Base-by-base conservation (phyloP, 1,140 invertebrate genomes). In the Drosophila nikananu region DNA sequence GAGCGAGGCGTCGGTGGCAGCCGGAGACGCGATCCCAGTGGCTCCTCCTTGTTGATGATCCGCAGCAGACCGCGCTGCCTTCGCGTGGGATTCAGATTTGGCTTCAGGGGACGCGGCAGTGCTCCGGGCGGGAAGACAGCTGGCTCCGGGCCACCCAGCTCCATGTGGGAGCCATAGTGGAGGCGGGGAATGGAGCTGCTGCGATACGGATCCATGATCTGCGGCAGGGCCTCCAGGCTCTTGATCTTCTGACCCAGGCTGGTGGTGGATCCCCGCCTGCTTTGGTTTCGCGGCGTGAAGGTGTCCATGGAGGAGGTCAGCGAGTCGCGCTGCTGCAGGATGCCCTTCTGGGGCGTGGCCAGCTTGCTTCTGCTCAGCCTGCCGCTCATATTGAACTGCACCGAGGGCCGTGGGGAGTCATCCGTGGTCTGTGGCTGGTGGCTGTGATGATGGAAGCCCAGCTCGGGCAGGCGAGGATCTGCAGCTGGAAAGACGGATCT, bases 321-420 rank as follows among this genome's bases (percentile, higher is more conserved):
- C 9, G 90, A 86, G 39, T 92, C 92, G 15, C 84, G 41, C 25
- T 93, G 81, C 70, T 93, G 92, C 10, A 93, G 64, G 25, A 93
- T 93, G 15, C 92, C 83, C 48, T 92, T 92, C 10, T 81, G 80
- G 8, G 92, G 81, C 23, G 73, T 86, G 25, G 79, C 75, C 60
- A 89, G 55, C 48, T 92, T 91, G 64, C 80, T 91, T 13, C 87
- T 83, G 70, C 80, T 91, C 27, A 83, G 73, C 0, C 92, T 52
- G 0, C 91, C 83, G 19, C 80, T 83, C 92, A 93, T 93, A 15
- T 93, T 91, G 42, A 93, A 93, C 60, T 93, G 92, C 1, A 93
- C 92, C 13, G 92, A 93, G 4, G 92, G 92, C 0, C 92, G 82
- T 8, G 92, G 92, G 10, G 92, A 93, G 32, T 93, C 92, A 59